Evolutionary conservation across 2,797 vertebrate genomes (phyloP).

Genomic region (Apogon talboti): DNA sequence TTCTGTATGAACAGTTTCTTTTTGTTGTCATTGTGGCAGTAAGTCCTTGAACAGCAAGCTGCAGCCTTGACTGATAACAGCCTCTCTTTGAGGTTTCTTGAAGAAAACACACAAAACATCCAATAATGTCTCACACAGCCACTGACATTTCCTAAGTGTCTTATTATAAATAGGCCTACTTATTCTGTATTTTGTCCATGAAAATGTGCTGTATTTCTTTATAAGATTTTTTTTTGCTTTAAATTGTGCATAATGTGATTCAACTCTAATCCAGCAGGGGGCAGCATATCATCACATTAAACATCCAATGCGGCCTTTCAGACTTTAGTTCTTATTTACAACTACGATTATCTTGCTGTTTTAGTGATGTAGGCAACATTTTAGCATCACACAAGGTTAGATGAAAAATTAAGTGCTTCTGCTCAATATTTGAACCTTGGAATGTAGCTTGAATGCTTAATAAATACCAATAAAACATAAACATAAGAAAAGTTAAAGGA

Average conservation of each 20-base stretch:
- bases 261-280: conserved; percentile 39
- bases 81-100: conserved; percentile 44
- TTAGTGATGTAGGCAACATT: neutral
- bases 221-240: neutral
- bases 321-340: neutral
- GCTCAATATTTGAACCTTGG: no score
- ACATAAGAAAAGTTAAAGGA: neutral
- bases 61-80: conserved; percentile 59
- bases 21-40: conserved; percentile 27
- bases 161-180: neutral
- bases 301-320: no score
- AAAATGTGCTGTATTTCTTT: neutral
- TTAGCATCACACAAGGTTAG: neutral
- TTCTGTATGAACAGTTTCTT: conserved; percentile 38
- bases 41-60: conserved; percentile 68
- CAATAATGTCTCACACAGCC: conserved; percentile 7
- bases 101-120: conserved; percentile 15
- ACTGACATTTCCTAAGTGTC: neutral
- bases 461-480: neutral
- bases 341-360: neutral
- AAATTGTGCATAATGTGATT: neutral
- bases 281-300: conserved; percentile 21
- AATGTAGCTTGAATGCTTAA: neutral
- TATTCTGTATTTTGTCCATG: neutral
- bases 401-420: no score